Percentiles rank a stretch among this genome's conserved stretches.
Evolutionary conservation across 2,797 vertebrate genomes (phyloP).

Genomic region (Muraenolepis orangiensis): DNA sequence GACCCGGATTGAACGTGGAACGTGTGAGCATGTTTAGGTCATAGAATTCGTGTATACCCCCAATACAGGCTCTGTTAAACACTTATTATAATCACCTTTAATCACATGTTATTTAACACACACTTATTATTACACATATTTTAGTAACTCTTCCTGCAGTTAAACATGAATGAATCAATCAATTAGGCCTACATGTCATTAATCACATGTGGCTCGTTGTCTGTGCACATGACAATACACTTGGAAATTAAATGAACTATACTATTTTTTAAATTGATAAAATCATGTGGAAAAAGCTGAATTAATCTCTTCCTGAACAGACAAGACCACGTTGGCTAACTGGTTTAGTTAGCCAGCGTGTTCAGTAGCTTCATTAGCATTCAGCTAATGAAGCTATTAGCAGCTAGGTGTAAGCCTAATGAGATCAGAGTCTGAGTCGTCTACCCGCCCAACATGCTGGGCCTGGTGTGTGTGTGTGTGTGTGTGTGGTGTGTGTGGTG

Average conservation of each 20-base stretch:
- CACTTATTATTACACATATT: too few species aligned
- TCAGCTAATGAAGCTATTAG: constrained; percentile 54
- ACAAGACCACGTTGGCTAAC: constrained; percentile 38
- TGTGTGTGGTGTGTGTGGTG: too few species aligned
- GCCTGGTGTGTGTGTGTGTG: neutral
- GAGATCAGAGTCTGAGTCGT: constrained; percentile 49
- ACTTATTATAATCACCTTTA: too few species aligned
- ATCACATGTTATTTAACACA: too few species aligned
- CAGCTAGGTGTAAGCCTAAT: constrained; percentile 50
- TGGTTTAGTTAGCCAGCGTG: too few species aligned
- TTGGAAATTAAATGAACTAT: neutral
- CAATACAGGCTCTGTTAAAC: too few species aligned
- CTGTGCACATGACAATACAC: neutral
- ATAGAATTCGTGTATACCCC: neutral
- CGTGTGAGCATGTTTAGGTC: neutral
- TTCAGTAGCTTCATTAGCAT: too few species aligned
- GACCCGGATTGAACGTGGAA: too few species aligned
- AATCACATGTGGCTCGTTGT: neutral
- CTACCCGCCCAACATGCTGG: constrained; percentile 41
- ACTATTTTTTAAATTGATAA: neutral
- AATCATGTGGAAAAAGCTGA: neutral
- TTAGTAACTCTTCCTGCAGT: too few species aligned
- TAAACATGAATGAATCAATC: neutral
- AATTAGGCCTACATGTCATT: neutral
- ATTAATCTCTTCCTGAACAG: neutral